Evolutionary conservation across 1,140 invertebrate species (phyloP).

Genomic region (Catajapyx aquilonaris): DNA sequence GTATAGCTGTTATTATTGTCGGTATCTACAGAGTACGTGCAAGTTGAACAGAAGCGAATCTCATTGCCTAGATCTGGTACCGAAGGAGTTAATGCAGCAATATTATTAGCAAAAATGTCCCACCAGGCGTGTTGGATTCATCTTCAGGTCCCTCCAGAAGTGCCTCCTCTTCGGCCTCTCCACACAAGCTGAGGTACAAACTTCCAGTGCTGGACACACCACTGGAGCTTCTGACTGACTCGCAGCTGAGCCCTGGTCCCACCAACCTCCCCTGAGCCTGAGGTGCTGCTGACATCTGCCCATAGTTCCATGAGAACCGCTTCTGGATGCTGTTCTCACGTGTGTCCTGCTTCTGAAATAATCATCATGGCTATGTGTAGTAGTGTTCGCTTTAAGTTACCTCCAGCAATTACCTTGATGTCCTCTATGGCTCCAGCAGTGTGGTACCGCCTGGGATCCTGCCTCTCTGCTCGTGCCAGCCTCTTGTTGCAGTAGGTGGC

Average conservation of each 20-base stretch:
- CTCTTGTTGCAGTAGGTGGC: conserved; percentile 22
- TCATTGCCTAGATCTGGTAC: too few species aligned
- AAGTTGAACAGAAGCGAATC: too few species aligned
- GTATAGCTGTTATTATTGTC: too few species aligned
- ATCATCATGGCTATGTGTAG: background rate
- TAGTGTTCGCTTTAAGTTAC: background rate
- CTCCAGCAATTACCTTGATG: conserved; percentile 25
- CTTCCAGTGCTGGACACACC: conserved; percentile 30
- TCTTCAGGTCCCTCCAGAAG: conserved; percentile 9
- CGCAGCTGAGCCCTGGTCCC: conserved; percentile 6
- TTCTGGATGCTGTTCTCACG: conserved; percentile 37
- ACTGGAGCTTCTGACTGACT: conserved; percentile 21
- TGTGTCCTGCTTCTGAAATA: conserved; percentile 25
- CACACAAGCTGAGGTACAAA: conserved; percentile 23
- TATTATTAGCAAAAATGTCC: too few species aligned
- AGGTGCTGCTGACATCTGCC: conserved; percentile 14
- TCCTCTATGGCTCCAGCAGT: conserved; percentile 43
- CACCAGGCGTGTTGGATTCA: conserved; percentile 6
- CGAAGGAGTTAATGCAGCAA: too few species aligned
- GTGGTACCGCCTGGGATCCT: conserved; percentile 31
- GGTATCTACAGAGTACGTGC: too few species aligned
- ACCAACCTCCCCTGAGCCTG: conserved; percentile 6
- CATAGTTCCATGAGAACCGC: conserved; percentile 40
- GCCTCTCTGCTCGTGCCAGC: conserved; percentile 24
- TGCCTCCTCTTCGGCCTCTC: conserved; percentile 11